Conservation (phyloP, 2,888 invertebrate genomes). For the Pilophorus perplexus region DNA sequence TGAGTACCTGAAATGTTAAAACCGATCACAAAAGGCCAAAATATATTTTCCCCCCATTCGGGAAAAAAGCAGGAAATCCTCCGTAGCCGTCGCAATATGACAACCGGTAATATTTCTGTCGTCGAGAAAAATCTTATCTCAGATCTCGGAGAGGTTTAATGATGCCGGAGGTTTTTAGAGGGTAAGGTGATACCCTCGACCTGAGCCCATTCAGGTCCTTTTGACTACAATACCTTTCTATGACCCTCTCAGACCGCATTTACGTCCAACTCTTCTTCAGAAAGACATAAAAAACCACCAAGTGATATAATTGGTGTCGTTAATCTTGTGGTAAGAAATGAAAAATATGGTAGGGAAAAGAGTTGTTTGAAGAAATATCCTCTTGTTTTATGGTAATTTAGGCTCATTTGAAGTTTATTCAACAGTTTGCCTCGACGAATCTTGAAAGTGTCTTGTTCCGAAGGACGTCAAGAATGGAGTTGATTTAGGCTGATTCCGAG, state of each 20-base stretch:
- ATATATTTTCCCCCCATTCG: no score
- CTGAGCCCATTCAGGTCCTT: not conserved
- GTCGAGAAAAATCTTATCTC: constrained; percentile 2
- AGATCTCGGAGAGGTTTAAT: constrained; percentile 9
- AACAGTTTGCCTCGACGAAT: no score
- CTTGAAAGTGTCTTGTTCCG: no score
- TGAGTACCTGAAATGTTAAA: no score
- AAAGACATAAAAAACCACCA: not conserved
- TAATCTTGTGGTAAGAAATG: not conserved
- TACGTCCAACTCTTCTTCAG: not conserved
- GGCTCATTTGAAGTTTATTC: no score
- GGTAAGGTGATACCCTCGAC: constrained; percentile 4
- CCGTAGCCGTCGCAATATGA: constrained; percentile 33
- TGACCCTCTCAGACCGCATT: not conserved
- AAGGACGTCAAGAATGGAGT: no score
- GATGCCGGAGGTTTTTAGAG: constrained; percentile 5
- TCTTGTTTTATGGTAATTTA: no score
- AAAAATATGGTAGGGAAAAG: not conserved
- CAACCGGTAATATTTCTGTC: constrained; percentile 37
- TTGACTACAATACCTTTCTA: constrained; percentile 16
- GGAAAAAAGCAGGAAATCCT: no score
- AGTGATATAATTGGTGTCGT: constrained; percentile 13
- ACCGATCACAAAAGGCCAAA: no score
- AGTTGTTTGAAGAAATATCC: not conserved
- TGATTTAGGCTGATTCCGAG: no score